Evolutionary conservation across 2,113 vertebrate species (phyloP), one percentile per base, ranked within the genome.

Genomic region (Thomomys bottae): DNA sequence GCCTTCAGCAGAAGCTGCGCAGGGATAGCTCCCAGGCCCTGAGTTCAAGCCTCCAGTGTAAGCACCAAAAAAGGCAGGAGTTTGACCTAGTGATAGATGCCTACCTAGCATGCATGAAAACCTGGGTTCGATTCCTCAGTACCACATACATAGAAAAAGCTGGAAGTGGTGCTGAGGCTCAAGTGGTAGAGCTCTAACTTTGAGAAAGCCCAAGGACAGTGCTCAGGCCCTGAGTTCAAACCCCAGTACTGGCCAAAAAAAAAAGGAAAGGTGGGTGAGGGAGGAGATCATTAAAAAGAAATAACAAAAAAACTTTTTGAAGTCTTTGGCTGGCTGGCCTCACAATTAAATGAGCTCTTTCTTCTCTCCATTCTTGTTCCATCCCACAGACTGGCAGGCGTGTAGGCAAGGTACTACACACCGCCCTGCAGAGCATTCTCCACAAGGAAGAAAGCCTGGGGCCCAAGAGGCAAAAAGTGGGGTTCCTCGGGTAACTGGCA

Each of bases 361-460:
- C 7, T 93, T 87, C 92, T 7, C 26, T 93, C 92, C 68, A 30
- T 1, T 64, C 63, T 28, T 30, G 63, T 75, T 28, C 97, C n/a
- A 8, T 77, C 20, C 96, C 88, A 40, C 97, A 98, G 99, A 98
- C 98, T 0, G 98, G 99, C 86, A 99, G 99, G 94, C 98, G 98
- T 66, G 98, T 99, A 12, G 99, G 99, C 59, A 99, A 99, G 92
- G 95, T 97, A 7, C 97, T 99, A 84, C 99, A 99, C 17, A 0
- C 90, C 82, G 98, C 99, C 5, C 97, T 99, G 87, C 98, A 99
- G 97, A 98, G 97, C 86, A 81, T 98, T 63, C 97, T 99, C 89
- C 97, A 98, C 86, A 98, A 99, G 97, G 99, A 99, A 92, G 99
- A 99, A 94, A 97, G 95, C 95, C 95, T 99, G 91, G 99, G 99